Percentiles rank a stretch among this genome's conserved stretches.
Conservation (phyloP, 1,140 invertebrate species). For the Heterodera carotae region DNA sequence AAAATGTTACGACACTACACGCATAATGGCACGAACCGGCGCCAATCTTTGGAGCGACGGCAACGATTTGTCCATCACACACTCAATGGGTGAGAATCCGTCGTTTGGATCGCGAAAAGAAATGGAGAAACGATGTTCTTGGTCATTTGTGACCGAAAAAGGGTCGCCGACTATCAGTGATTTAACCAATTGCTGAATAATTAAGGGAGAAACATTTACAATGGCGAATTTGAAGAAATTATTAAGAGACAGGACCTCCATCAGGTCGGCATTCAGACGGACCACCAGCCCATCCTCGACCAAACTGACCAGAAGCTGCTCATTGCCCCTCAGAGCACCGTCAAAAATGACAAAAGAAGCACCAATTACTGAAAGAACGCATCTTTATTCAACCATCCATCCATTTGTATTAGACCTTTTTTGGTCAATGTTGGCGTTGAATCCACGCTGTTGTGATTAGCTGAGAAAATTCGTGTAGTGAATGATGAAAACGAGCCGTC, state of each 20-base stretch:
- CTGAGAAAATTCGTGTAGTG: conserved; percentile 32
- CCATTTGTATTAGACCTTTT: neutral
- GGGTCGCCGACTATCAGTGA: conserved; percentile 15
- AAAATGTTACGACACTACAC: neutral
- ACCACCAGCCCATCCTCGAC: conserved; percentile 46
- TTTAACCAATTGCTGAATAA: conserved; percentile 31
- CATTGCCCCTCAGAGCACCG: conserved; percentile 32
- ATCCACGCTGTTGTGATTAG: neutral
- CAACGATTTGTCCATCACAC: neutral
- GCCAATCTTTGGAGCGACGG: neutral
- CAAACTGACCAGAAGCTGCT: conserved; percentile 39
- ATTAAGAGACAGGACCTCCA: conserved; percentile 30
- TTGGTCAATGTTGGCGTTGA: neutral
- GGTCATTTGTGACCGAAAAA: conserved; percentile 24
- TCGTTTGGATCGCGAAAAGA: neutral
- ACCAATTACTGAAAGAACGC: conserved; percentile 35
- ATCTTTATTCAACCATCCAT: neutral
- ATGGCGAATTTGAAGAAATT: conserved; percentile 2
- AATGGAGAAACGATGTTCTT: conserved; percentile 2
- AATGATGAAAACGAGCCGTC: neutral
- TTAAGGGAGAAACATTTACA: neutral
- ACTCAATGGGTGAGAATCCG: too few relatives aligned
- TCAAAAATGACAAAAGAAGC: conserved; percentile 47
- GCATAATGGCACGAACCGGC: neutral
- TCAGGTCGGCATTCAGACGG: conserved; percentile 33